Evolutionary conservation across 2,113 vertebrate species (phyloP).

Genomic region (Phylloscopus trochiloides): DNA sequence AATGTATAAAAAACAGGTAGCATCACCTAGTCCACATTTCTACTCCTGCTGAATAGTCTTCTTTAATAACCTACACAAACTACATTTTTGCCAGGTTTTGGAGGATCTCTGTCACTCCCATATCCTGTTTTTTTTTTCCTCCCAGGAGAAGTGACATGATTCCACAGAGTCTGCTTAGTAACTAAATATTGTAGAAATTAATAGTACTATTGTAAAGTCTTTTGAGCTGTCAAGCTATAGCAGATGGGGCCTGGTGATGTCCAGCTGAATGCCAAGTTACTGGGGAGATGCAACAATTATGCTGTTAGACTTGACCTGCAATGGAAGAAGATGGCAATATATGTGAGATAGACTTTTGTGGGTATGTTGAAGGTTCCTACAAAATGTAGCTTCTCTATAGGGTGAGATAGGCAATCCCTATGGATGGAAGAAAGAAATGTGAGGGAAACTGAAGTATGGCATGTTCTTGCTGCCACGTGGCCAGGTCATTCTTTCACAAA

Average conservation of each 20-base stretch:
- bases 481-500: background rate
- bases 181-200: background rate
- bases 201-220: background rate
- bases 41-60: background rate
- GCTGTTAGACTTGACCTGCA: background rate
- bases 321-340: background rate
- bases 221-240: background rate
- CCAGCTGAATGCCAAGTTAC: background rate
- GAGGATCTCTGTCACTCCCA: background rate
- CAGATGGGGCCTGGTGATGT: background rate
- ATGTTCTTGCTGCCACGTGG: background rate
- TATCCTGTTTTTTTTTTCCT: background rate
- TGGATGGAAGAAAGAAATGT: background rate
- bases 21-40: background rate
- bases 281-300: background rate
- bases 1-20: background rate
- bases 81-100: background rate
- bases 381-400: background rate
- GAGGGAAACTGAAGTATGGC: background rate
- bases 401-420: background rate
- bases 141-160: background rate
- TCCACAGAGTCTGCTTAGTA: background rate
- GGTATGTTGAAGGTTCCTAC: accelerated
- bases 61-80: background rate
- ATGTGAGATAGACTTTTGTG: background rate